Conservation (phyloP, 1,140 invertebrate species). For the Pogonognathellus flavescens region DNA sequence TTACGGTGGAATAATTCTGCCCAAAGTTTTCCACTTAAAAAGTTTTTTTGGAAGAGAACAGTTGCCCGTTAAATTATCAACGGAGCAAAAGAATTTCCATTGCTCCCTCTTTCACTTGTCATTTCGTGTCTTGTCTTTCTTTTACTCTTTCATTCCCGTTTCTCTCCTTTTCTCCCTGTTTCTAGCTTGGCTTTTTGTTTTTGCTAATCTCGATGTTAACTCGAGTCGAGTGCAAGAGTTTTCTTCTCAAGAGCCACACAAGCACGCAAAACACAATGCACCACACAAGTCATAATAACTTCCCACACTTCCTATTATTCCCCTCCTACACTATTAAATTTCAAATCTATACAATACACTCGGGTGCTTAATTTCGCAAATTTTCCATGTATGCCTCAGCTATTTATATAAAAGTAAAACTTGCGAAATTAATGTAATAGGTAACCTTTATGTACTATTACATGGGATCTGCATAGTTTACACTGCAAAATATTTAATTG, state of each 20-base stretch:
- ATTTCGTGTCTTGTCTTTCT: constrained; percentile 35
- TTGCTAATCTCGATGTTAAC: constrained; percentile 41
- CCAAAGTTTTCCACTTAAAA: constrained; percentile 42
- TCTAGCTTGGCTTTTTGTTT: constrained; percentile 18
- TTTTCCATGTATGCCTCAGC: too few relatives aligned
- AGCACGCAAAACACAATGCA: too few relatives aligned
- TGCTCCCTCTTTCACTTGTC: constrained; percentile 39
- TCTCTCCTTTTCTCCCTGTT: neutral
- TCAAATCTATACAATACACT: too few relatives aligned
- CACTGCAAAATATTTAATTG: too few relatives aligned
- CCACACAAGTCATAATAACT: too few relatives aligned
- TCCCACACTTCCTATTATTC: too few relatives aligned
- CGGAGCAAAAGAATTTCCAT: constrained; percentile 48
- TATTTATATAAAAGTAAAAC: too few relatives aligned
- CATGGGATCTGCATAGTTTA: too few relatives aligned
- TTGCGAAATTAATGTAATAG: too few relatives aligned
- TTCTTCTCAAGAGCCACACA: neutral
- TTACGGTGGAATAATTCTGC: constrained; percentile 52
- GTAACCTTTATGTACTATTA: too few relatives aligned
- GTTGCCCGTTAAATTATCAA: constrained; percentile 52
- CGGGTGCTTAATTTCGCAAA: too few relatives aligned
- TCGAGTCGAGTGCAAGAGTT: constrained; percentile 10
- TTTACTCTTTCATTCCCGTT: constrained; percentile 11
- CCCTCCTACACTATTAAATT: too few relatives aligned
- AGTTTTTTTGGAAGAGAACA: constrained; percentile 48